phyloP scores from a whole-genome alignment of 2,797 vertebrate species.

The Kryptopterus vitreolus region DNA sequence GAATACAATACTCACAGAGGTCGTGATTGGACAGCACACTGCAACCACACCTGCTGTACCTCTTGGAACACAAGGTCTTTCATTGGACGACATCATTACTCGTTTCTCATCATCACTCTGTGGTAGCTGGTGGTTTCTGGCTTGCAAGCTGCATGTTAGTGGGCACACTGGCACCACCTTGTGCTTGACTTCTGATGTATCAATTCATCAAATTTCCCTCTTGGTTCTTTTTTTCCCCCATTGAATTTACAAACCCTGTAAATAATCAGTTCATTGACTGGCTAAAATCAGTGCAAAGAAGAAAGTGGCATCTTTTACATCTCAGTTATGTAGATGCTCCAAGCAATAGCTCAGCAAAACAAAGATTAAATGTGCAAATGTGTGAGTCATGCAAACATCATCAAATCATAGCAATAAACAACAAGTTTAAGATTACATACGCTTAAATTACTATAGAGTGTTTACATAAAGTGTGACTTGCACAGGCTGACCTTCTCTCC shows the following conservation, averaged over 20 bases:
- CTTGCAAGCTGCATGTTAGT: constrained; percentile 14
- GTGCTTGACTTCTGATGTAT: neutral
- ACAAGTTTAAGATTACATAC: too few relatives aligned
- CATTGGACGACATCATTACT: constrained; percentile 23
- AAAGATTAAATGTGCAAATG: neutral
- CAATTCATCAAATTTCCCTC: neutral
- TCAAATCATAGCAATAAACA: too few relatives aligned
- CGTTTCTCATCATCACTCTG: neutral
- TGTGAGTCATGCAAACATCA: neutral
- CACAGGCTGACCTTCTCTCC: constrained; percentile 62
- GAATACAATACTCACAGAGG: constrained; percentile 39
- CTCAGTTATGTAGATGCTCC: neutral
- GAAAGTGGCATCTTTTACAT: neutral
- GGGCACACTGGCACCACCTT: constrained; percentile 28
- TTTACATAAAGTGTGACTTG: neutral
- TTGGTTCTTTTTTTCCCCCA: neutral
- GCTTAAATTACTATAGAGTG: neutral
- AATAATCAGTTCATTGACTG: neutral
- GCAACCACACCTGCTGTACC: constrained; percentile 52
- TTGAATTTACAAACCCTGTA: neutral
- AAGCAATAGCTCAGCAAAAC: neutral
- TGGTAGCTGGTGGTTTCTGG: constrained; percentile 23
- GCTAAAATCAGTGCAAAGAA: neutral
- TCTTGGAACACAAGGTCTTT: constrained; percentile 29
- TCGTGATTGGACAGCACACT: constrained; percentile 61